Conservation (phyloP, 2,888 invertebrate species). For the Taenaris catops region DNA sequence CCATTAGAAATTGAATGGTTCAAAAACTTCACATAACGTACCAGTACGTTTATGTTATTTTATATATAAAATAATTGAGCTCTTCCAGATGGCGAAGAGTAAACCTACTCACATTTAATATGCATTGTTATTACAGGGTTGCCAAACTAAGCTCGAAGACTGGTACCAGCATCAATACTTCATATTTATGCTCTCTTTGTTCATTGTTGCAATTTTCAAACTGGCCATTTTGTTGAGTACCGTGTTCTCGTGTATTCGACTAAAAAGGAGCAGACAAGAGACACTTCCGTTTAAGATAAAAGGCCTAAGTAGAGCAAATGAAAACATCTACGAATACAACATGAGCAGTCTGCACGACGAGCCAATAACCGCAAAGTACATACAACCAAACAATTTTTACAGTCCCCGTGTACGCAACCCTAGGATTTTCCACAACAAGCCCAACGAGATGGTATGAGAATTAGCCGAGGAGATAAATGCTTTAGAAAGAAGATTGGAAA, state of each 20-base stretch:
- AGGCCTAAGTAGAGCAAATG: slow-evolving; percentile 51
- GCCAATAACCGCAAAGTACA: slow-evolving; percentile 63
- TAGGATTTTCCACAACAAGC: slow-evolving; percentile 63
- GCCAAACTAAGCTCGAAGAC: slow-evolving; percentile 83
- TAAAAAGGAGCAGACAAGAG: slow-evolving; percentile 74
- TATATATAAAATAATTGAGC: too few species aligned
- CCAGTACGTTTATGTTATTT: too few species aligned
- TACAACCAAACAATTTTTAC: slow-evolving; percentile 71
- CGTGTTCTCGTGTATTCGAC: slow-evolving; percentile 84
- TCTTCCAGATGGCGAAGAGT: too few species aligned
- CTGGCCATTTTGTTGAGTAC: slow-evolving; percentile 85
- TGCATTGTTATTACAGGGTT: slow-evolving; percentile 82
- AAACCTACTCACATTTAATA: too few species aligned
- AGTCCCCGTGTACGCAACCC: slow-evolving; percentile 69
- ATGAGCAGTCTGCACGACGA: slow-evolving; percentile 49
- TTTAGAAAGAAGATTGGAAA: slow-evolving; percentile 72
- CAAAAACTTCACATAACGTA: too few species aligned
- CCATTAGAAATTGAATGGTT: too few species aligned
- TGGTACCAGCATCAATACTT: slow-evolving; percentile 90
- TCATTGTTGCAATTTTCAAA: slow-evolving; percentile 85
- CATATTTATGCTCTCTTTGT: slow-evolving; percentile 82
- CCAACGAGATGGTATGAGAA: slow-evolving; percentile 76
- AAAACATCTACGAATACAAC: slow-evolving; percentile 63
- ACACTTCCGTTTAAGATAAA: slow-evolving; percentile 57
- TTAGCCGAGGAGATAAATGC: slow-evolving; percentile 77